phyloP scores from a whole-genome alignment of 2,888 invertebrate species.

The Apamea monoglypha region DNA sequence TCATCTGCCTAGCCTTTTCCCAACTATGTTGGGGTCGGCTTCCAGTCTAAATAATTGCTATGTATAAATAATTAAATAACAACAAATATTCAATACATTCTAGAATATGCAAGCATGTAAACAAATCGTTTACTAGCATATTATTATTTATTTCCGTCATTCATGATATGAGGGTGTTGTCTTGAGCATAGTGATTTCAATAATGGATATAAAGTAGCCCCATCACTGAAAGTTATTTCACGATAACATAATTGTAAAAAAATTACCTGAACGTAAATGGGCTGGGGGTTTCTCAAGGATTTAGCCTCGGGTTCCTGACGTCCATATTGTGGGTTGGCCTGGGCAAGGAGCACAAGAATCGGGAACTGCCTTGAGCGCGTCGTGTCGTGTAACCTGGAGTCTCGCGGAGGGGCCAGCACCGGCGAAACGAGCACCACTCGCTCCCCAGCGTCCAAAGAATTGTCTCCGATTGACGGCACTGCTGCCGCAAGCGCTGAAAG shows the following conservation, averaged over 20 bases:
- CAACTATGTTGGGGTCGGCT: too few relatives aligned
- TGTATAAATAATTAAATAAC: neutral
- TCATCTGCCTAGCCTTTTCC: too few relatives aligned
- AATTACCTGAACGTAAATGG: constrained; percentile 85
- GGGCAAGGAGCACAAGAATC: constrained; percentile 82
- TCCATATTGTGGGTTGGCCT: constrained; percentile 69
- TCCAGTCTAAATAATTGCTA: neutral
- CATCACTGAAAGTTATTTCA: neutral
- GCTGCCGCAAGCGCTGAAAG: constrained; percentile 76
- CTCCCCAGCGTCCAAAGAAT: constrained; percentile 80
- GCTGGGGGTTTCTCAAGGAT: constrained; percentile 79
- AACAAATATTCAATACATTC: constrained; percentile 1
- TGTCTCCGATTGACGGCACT: constrained; percentile 80
- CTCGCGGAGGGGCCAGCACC: constrained; percentile 85
- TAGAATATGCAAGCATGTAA: constrained; percentile 4
- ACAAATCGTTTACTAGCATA: neutral
- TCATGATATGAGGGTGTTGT: neutral
- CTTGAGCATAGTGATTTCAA: neutral
- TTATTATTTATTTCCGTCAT: neutral
- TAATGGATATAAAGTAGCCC: neutral
- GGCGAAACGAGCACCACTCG: constrained; percentile 84
- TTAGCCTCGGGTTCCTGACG: constrained; percentile 79
- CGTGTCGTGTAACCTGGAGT: constrained; percentile 79
- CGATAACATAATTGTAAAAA: neutral
- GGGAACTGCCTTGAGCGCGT: constrained; percentile 86